Base-by-base conservation (phyloP, 2,113 vertebrate species). In the Peromyscus leucopus region DNA sequence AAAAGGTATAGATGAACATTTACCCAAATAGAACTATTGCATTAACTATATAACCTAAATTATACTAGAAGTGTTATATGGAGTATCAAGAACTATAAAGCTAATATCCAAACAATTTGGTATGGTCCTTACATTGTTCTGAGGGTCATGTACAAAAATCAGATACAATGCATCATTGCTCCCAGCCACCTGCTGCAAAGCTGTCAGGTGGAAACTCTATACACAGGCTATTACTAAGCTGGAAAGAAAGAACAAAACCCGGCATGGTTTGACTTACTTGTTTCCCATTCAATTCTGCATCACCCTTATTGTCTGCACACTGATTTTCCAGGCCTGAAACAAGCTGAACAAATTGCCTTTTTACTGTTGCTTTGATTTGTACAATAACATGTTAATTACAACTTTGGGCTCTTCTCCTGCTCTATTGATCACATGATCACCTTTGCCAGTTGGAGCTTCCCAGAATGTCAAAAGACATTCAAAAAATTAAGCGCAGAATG, bases 151-250 rank as follows among this genome's bases (percentile, higher is more conserved):
- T 90, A 96, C n/a, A 90, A 95, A 97, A 98, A 88, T 86, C 98
- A 97, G 97, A 98, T 96, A 83, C 6, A 97, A 97, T 97, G 63
- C 92, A 79, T 83, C 67, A 97, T 97, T 95, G 97, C 98, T 97
- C 93, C 12, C 42, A 94, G 85, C 97, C 93, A 91, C 69, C 94
- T 76, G 82, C 90, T 80, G 96, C 94, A 98, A 97, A 95, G 94
- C 1, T 1, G 17, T 93, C 61, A 9, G 1, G 95, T 26, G 22
- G 36, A 92, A 39, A 39, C 7, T 21, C 36, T 10, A 1, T 65
- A 69, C 92, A 80, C 36, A 95, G 83, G 93, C 93, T n/a, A 87
- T 92, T 46, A 94, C 84, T 7, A 2, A 91, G 63, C 42, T 96
- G 78, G 51, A 98, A 97, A 97, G 92, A 91, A 69, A 89, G 48